Base-by-base conservation (phyloP, 2,888 invertebrate genomes). In the Crocallis elinguaria region DNA sequence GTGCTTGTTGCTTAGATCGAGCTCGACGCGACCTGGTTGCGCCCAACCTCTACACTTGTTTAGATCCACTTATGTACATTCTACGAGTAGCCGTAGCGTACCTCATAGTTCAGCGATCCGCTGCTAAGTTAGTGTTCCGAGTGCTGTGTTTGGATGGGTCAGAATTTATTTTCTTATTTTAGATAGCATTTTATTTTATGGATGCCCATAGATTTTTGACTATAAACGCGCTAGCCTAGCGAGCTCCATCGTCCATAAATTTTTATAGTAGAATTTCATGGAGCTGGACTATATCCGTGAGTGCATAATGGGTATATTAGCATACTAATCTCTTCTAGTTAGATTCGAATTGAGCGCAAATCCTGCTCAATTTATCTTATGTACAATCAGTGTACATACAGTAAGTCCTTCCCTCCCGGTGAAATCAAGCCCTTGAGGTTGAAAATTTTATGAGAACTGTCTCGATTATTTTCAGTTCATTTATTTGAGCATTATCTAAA, bases 91-190 rank as follows among this genome's bases (percentile, higher is more conserved):
- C 73, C 50, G 75, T 86, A 88, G 86, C 69, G 64, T 73, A 66
- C 69, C 73, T 62, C 46, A 72, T 87, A 87, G 86, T 62, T 72
- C 77, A 75, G 79, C 73, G 68, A 64, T 69, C 64, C 67, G 62
- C 66, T 73, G 79, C 75, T 75, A 77, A 73, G 67, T 82, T 84
- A 77, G 75, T 64, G 70, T 71, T 75, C 70, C 73, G 80, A 82
- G 81, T 86, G 84, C 83, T 84, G 82, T 87, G 76, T 86, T 86
- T 88, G 91, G 91, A 91, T 91, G 91, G 84, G 92, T 92, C 91
- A 90, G 89, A 87, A 73, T 62, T 81, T 66, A 32, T 73, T 81
- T 70, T 52, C 54, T 71, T 27, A 59, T 39, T 75, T 79, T 86
- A 84, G 79, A 77, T 84, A 85, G 80, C 55, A 72, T 75, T 84